Evolutionary conservation across 2,888 invertebrate genomes (phyloP).

Genomic region (Cheiracanthium punctorium): DNA sequence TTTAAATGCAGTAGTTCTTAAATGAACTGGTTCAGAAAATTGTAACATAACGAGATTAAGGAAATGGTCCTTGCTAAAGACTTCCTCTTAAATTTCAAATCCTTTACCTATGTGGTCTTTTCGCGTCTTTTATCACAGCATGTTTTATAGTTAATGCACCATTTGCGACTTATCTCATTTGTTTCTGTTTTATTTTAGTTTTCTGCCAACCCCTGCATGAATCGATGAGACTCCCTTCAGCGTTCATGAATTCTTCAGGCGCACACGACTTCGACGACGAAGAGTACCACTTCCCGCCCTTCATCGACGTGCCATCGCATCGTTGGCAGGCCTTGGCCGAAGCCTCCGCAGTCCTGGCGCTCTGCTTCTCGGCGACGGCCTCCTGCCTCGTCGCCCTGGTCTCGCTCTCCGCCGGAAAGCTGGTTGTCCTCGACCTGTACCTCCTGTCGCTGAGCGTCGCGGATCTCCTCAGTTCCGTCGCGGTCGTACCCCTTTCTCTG

Average conservation of each 20-base stretch:
- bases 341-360: neutral
- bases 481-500: conserved; percentile 94
- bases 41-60: no score
- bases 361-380: neutral
- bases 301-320: neutral
- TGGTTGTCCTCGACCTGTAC: conserved; percentile 96
- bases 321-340: neutral
- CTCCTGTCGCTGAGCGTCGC: conserved; percentile 94
- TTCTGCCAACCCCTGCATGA: no score
- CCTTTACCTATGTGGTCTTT: no score
- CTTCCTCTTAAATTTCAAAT: no score
- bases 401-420: neutral
- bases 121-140: no score
- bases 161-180: no score
- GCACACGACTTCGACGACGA: neutral
- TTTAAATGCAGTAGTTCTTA: no score
- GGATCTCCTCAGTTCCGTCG: conserved; percentile 90
- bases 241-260: neutral
- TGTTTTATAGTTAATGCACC: no score
- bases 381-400: neutral
- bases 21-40: no score
- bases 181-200: no score
- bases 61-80: no score
- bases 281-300: neutral
- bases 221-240: neutral